A percentile compares a stretch with the other conserved stretches of the same genome.
Conservation (phyloP, 2,888 invertebrate species). For the Cerastoderma edule region DNA sequence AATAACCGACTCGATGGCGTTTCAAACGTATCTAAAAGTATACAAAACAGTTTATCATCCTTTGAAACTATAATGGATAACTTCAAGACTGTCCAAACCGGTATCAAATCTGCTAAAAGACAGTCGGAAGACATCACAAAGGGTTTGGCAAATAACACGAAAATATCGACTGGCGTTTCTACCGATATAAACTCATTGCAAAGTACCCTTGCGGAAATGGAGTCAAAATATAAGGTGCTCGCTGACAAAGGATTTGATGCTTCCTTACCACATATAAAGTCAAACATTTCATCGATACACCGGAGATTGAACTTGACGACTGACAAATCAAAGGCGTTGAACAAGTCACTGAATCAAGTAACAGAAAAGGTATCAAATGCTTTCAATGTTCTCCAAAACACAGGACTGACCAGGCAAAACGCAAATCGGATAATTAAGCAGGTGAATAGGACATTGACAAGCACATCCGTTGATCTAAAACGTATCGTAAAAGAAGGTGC, state of each 20-base stretch:
- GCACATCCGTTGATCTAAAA: neutral
- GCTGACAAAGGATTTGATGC: slow-evolving; percentile 25
- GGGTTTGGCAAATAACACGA: slow-evolving; percentile 4
- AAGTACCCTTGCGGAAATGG: slow-evolving; percentile 24
- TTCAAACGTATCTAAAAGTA: slow-evolving; percentile 8
- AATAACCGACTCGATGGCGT: slow-evolving; percentile 13
- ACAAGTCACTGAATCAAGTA: neutral
- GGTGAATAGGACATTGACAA: neutral
- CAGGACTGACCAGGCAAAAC: neutral
- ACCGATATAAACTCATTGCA: neutral
- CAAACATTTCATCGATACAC: neutral
- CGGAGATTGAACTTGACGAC: neutral
- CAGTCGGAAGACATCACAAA: neutral
- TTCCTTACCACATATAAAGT: neutral
- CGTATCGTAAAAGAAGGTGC: neutral
- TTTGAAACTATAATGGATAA: slow-evolving; percentile 38
- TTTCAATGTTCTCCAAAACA: neutral
- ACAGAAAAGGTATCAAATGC: neutral
- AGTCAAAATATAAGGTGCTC: slow-evolving; percentile 29
- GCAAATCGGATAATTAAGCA: neutral
- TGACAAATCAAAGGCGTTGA: neutral
- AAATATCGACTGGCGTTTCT: neutral
- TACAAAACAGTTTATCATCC: slow-evolving; percentile 11
- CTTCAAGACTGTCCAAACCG: slow-evolving; percentile 35
- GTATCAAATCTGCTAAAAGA: slow-evolving; percentile 6